Percentiles rank a stretch among this genome's conserved stretches.
Conservation (phyloP, 2,888 invertebrate species). For the Clepsis dumicolana region DNA sequence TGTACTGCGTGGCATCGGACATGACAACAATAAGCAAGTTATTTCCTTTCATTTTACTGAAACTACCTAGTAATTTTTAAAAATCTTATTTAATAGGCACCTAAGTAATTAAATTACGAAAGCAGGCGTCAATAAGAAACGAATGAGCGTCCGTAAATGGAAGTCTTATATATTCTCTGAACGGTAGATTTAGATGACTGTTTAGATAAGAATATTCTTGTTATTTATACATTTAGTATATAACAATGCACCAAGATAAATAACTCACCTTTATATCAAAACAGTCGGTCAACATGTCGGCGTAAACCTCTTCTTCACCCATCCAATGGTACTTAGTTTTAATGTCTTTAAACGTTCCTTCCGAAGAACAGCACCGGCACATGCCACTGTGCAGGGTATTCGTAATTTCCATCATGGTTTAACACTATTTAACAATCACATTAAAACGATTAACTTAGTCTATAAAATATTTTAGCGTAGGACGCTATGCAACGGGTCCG, state of each 20-base stretch:
- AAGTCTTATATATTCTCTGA: not conserved
- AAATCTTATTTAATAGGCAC: not conserved
- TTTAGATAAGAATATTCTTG: not conserved
- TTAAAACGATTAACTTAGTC: conserved; percentile 47
- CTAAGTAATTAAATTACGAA: not conserved
- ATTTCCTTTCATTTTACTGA: not conserved
- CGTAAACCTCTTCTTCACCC: conserved; percentile 78
- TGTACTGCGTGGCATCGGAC: conserved; percentile 13
- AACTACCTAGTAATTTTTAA: not conserved
- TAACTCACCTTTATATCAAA: conserved; percentile 75
- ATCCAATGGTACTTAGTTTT: conserved; percentile 75
- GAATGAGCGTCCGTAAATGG: not conserved
- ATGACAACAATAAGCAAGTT: not conserved
- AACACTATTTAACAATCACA: conserved; percentile 57
- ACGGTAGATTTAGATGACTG: not conserved
- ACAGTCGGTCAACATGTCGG: conserved; percentile 78
- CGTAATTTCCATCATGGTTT: conserved; percentile 63
- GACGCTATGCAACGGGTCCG: conserved; percentile 63
- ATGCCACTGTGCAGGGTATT: conserved; percentile 62
- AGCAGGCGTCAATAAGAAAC: conserved; percentile 7
- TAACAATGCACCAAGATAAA: not conserved
- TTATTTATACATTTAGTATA: not conserved
- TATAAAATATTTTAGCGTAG: conserved; percentile 46
- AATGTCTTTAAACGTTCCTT: conserved; percentile 77
- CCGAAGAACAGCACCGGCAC: conserved; percentile 80